Percentiles rank a stretch among this genome's conserved stretches.
Evolutionary conservation across 2,797 vertebrate species (phyloP).

Genomic region (Alca torda): DNA sequence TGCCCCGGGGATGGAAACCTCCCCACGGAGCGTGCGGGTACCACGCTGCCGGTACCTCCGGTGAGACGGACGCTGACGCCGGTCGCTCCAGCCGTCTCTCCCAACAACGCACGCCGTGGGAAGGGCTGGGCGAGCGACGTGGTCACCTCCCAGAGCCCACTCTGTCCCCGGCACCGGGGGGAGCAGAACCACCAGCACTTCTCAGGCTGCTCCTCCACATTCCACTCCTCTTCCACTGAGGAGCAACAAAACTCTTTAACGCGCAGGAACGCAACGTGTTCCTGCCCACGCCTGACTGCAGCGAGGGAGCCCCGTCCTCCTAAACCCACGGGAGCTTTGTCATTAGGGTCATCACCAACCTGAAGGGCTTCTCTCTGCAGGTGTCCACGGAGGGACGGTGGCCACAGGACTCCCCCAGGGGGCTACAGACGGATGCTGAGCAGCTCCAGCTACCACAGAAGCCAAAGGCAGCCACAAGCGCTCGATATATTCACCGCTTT

Average conservation of each 20-base stretch:
- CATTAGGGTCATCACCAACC: neutral
- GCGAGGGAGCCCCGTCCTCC: fast-evolving
- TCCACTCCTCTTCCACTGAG: neutral
- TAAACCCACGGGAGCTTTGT: neutral
- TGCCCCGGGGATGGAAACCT: fast-evolving
- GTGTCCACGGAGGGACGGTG: fast-evolving
- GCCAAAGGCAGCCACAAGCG: neutral
- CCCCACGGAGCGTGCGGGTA: neutral
- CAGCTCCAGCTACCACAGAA: neutral
- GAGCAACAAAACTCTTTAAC: neutral
- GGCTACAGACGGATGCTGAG: neutral
- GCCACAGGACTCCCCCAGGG: fast-evolving
- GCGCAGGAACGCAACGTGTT: fast-evolving
- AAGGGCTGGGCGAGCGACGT: neutral
- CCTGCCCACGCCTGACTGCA: neutral
- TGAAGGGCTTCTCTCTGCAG: fast-evolving
- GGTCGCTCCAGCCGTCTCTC: fast-evolving
- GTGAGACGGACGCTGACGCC: fast-evolving
- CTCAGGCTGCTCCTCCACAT: neutral
- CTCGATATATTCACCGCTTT: neutral
- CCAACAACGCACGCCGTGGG: fast-evolving
- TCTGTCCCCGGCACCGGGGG: fast-evolving
- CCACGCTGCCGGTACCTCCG: fast-evolving
- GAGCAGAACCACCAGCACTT: neutral
- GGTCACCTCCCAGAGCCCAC: neutral